These are phyloP conservation scores for Platycheirus rosarum DNA, from an alignment of 2,888 invertebrate genomes.

Conservation along the genomic window DNA sequence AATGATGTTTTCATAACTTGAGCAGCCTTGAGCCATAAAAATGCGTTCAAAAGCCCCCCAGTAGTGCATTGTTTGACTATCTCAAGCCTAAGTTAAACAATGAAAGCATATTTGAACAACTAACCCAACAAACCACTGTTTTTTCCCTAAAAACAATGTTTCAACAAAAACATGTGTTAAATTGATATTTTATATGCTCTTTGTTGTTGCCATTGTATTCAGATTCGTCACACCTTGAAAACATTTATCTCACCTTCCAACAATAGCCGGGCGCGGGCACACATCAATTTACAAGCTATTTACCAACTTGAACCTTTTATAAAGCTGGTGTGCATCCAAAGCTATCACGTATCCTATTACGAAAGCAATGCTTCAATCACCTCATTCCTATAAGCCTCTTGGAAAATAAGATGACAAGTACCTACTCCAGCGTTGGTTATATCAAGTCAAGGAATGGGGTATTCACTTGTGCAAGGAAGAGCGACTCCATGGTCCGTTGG, in stretches of 20 bases:
- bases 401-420: conserved; percentile 14
- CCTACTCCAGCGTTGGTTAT: not conserved
- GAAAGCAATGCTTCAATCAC: conserved; percentile 42
- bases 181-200: not conserved
- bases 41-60: too few species aligned
- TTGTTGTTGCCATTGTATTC: conserved; percentile 3
- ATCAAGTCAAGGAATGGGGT: not conserved
- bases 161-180: conserved; percentile 16
- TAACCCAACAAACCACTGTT: conserved; percentile 5
- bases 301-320: conserved; percentile 35
- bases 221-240: conserved; percentile 56
- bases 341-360: conserved; percentile 49
- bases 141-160: not conserved
- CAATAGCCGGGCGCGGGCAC: conserved; percentile 31
- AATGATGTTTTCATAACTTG: too few species aligned
- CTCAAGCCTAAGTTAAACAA: too few species aligned
- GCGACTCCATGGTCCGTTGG: conserved; percentile 5
- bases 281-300: conserved; percentile 34
- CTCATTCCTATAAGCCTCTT: conserved; percentile 19
- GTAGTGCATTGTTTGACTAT: too few species aligned
- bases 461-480: conserved; percentile 22
- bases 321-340: conserved; percentile 7
- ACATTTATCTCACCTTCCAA: conserved; percentile 43
- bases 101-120: conserved; percentile 12
- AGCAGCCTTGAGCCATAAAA: too few species aligned